Evolutionary conservation across 2,797 vertebrate genomes (phyloP).

Genomic region (Sitta carolinensis): DNA sequence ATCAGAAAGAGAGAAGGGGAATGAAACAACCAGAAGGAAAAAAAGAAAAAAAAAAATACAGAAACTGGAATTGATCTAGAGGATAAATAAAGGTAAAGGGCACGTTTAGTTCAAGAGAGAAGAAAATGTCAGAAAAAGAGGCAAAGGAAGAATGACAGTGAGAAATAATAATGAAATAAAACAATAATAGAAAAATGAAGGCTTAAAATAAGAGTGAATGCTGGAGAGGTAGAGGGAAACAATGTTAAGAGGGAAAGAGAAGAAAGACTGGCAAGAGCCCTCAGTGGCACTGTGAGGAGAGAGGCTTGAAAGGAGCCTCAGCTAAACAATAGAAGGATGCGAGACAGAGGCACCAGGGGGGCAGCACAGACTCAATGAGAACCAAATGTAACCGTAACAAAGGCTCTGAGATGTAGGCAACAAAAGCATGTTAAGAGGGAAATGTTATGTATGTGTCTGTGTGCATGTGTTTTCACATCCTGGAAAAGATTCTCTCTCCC

Average conservation of each 20-base stretch:
- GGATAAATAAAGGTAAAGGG: slow-evolving; percentile 41
- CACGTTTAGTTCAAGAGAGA: background rate
- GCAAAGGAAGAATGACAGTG: background rate
- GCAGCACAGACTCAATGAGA: slow-evolving; percentile 38
- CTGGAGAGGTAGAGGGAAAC: background rate
- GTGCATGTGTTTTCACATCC: background rate
- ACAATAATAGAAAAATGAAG: background rate
- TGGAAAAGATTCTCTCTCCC: background rate
- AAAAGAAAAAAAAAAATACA: rapidly evolving
- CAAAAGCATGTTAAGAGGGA: background rate
- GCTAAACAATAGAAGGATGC: background rate
- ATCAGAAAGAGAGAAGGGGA: background rate
- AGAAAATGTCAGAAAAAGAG: slow-evolving; percentile 31
- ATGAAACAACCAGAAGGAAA: background rate
- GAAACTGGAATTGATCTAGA: slow-evolving; percentile 9
- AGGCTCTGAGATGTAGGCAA: background rate
- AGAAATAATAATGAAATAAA: background rate
- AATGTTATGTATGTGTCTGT: background rate
- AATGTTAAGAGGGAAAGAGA: background rate
- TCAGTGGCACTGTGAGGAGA: background rate
- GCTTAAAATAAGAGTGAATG: background rate
- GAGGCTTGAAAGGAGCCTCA: background rate
- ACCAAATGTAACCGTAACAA: slow-evolving; percentile 42
- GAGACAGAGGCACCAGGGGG: background rate
- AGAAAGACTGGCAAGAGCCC: background rate